Percentiles rank a stretch among this genome's conserved stretches.
phyloP scores from a whole-genome alignment of 2,888 invertebrate genomes.

The Parnassius apollo region DNA sequence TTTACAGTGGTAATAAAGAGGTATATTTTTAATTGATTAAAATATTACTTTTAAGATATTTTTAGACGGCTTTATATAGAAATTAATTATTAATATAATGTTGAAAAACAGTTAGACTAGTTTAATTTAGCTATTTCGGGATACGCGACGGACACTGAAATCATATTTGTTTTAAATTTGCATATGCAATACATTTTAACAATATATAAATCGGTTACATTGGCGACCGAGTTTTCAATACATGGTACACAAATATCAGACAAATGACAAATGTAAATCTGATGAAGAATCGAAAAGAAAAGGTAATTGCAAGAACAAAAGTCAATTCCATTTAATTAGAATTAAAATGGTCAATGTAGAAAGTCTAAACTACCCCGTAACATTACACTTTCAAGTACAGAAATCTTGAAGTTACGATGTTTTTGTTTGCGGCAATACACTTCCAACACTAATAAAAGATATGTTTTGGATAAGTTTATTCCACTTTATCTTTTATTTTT shows the following conservation, averaged over 20 bases:
- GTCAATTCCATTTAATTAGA: conserved; percentile 67
- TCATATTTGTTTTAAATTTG: conserved; percentile 39
- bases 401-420: conserved; percentile 76
- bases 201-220: conserved; percentile 67
- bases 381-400: conserved; percentile 63
- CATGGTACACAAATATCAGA: conserved; percentile 59
- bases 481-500: conserved; percentile 70
- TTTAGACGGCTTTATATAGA: too few species aligned
- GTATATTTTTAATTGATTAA: too few species aligned
- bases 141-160: too few species aligned
- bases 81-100: too few species aligned
- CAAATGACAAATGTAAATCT: conserved; percentile 47
- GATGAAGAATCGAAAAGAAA: conserved; percentile 49
- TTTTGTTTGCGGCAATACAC: conserved; percentile 76
- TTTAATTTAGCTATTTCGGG: too few species aligned
- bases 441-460: conserved; percentile 53
- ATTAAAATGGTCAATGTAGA: conserved; percentile 70
- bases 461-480: conserved; percentile 59
- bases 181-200: conserved; percentile 74
- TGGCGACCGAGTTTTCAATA: conserved; percentile 73
- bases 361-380: conserved; percentile 62
- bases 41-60: too few species aligned
- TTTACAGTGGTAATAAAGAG: too few species aligned
- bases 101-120: too few species aligned
- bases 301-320: conserved; percentile 69